Evolutionary conservation across 2,797 vertebrate genomes (phyloP), one percentile per base, ranked within the genome.

Genomic region (Periophthalmus magnuspinnatus): DNA sequence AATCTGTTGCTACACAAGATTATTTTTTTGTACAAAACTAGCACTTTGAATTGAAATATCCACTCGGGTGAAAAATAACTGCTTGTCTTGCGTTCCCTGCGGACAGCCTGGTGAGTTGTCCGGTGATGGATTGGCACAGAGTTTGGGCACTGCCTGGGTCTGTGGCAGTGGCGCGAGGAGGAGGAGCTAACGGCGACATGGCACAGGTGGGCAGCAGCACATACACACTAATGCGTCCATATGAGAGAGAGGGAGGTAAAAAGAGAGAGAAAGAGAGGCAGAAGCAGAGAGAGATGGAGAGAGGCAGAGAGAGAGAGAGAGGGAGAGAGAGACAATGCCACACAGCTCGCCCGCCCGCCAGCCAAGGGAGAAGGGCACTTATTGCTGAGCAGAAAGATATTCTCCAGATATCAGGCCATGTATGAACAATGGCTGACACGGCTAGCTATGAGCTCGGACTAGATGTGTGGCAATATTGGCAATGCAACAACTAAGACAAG

Each of bases 131-230:
- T 63, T 78, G 78, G 79, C 79, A 78, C 63, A 50, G 21, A 64
- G 22, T 64, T 45, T 48, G 11, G 13, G 45, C 59, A 21, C 59
- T 61, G 59, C 60, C 60, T 21, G 9, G 34, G n/a, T 41, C 19
- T 47, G 62, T 32, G 62, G 17, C 63, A 50, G 62, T 45, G 41
- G 6, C 14, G 38, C 24, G 38, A 48, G 24, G 41, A 48, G 24
- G 21, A 13, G 10, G 13, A 21, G 17, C 32, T 19, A 48, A 28
- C 60, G 88, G 74, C 73, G 86, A 88, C 81, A 91, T 90, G 89
- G 89, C 90, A 91, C 76, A 45, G 41, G 83, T 63, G 90, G 81
- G 70, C 85, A 92, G 90, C 90, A 93, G 91, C 88, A 88, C 77
- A 70, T 84, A 57, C 55, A 57, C 55, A 57, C 80, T 83, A 58